Evolutionary conservation across 1,140 invertebrate species (phyloP), one percentile per base, ranked within the genome.

Genomic region (Dreissena rostriformis): DNA sequence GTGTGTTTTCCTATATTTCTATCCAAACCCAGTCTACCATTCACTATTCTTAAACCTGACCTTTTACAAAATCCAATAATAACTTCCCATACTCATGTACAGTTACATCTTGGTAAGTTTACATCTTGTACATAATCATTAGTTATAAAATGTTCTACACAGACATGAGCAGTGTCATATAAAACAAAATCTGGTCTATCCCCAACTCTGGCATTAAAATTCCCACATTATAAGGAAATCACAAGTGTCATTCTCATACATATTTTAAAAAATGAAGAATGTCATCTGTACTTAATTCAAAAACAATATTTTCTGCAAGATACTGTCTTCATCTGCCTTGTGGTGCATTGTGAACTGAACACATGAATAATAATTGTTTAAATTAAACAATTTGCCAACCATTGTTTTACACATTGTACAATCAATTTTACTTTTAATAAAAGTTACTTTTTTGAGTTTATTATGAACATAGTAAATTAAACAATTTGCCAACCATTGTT

Each of bases 101-200:
- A 26, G 15, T n/a, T 17, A 11, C 10, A 77, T 77, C 75, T 66
- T 66, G n/a, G 15, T 29, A 49, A 29, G 49, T 66, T 51, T 65
- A 66, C 14, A 66, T 77, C 75, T 19, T 49, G n/a, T n/a, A 39
- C 39, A 77, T 77, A 77, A 28, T 77, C 74, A 61, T 65, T 6
- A 19, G 74, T 28, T 61, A 77, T 49, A 39, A 77, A 2, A 66
- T 77, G 24, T 66, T 29, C 15, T 8, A 39, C 39, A 39, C 4
- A 39, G 22, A 53, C 15, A 49, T 51, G 52, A 14, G 24, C 19
- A n/a, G 49, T 51, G 14, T 66, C 57, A 76, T 76, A 10, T 65
- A 28, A 22, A 11, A 76, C 61, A 76, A 63, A 61, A 66, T 77
- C 75, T 15, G 24, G 28, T 66, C 51, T 26, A 0, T 26, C 24